Evolutionary conservation across 2,797 vertebrate species (phyloP), one percentile per base, ranked within the genome.

Genomic region (Tadarida brasiliensis): DNA sequence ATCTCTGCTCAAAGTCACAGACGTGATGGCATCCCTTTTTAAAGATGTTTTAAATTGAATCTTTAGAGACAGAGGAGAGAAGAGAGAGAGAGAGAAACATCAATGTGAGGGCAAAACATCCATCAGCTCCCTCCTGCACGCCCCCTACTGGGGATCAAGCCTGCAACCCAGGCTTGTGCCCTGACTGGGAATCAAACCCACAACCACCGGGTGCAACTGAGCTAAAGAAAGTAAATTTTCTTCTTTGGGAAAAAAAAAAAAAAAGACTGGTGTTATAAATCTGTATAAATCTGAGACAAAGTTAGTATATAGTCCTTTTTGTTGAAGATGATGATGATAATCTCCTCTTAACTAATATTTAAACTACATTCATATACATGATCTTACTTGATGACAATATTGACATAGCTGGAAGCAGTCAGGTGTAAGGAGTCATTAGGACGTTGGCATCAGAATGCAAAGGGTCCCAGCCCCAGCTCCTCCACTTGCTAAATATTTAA

Each of bases 231-330:
- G 7, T n/a, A 26, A 87, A 73, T 82, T 59, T 78, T 74, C 33
- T 74, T 89, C 56, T 30, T 65, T 26, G 2, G 19, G 9, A 12
- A 10, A 11, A 19, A 61, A 10, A 11, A 19, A 61, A 35, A 44
- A 51, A 76, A 56, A 47, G 77, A 3, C 8, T 65, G n/a, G 10
- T 44, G 9, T 83, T 83, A 73, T 56, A 59, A 78, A 85, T 82
- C 68, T 68, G 71, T 83, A 77, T 56, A 59, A 78, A 85, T 82
- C 68, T 68, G 71, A 96, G 63, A 92, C 19, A 87, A 85, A 77
- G 9, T 74, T 82, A 86, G 56, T 7, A 76, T 15, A 28, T 6
- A 51, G 26, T 20, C 28, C 63, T 65, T 77, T 68, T 82, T 44
- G 3, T 39, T 88, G 57, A 63, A 19, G 5, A 71, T 54, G 8